Base-by-base conservation (phyloP, 2,888 invertebrate species). In the Carpatolechia fugitivella region DNA sequence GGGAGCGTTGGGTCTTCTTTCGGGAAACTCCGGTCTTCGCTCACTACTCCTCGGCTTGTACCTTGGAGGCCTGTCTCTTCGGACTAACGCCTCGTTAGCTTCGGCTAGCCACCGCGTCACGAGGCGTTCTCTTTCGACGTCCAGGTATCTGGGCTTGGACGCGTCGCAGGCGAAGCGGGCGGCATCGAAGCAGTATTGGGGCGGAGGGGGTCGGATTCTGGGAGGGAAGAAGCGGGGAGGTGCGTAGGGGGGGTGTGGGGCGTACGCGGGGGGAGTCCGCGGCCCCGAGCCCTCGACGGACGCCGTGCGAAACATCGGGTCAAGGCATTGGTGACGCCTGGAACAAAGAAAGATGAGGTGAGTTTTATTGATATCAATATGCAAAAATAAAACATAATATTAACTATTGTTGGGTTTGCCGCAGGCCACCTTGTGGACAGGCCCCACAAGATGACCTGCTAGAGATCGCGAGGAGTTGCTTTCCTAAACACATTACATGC, bases 171-270 rank as follows among this genome's bases (percentile, higher is more conserved):
- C 90, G 77, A 90, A 91, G 58, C 90, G 83, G 1, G 91, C 90
- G 20, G 91, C 91, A 64, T 91, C 91, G 72, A 91, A 91, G 74
- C 90, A 90, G 78, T 91, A 90, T 50, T 90, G 90, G 1, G 91
- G 90, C 10, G 90, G 90, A 8, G 90, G 89, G 1, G 88, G 87
- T 13, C 88, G 80, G 56, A 86, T 83, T 18, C 89, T 76, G 44
- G 88, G 87, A 16, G 89, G 89, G 65, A 84, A 87, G 76, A 87
- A 88, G 47, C 89, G 85, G 56, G 88, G 89, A 1, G 86, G 87
- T 59, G 79, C 82, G 78, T 85, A 85, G 13, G 82, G 82, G 47
- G 87, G 87, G 65, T 86, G 88, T n/a, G 86, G 85, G 59, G 87
- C 89, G 78, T 90, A 90, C 67, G 89, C 88, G 61, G 89, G 89